Evolutionary conservation across 2,113 vertebrate species (phyloP).

Genomic region (Gnathonemus echidnorhynchus): DNA sequence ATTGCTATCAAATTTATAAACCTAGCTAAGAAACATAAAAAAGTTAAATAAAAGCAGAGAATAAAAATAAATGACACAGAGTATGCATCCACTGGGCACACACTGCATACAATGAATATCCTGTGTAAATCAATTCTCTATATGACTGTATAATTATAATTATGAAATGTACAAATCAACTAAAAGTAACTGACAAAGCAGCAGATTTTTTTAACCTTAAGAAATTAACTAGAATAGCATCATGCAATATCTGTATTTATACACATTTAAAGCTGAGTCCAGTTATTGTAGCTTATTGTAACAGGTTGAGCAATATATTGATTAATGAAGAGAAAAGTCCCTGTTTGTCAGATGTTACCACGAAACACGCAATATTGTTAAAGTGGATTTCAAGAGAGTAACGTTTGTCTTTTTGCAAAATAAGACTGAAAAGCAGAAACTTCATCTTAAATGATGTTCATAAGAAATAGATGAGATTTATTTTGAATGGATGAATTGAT

Average conservation of each 20-base stretch:
- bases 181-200: neutral
- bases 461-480: neutral
- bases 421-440: neutral
- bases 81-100: no score
- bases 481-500: neutral
- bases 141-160: neutral
- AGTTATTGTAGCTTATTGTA: neutral
- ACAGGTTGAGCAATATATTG: neutral
- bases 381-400: neutral
- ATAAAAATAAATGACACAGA: neutral
- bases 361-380: neutral
- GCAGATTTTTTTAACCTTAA: neutral
- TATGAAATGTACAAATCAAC: neutral
- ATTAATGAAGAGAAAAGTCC: neutral
- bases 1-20: neutral
- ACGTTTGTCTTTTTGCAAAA: neutral
- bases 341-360: neutral
- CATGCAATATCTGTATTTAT: neutral
- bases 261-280: neutral
- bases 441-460: neutral
- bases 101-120: no score
- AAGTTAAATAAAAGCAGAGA: neutral
- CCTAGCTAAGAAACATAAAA: neutral
- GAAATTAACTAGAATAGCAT: neutral
- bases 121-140: no score